Percentiles rank a stretch among this genome's conserved stretches.
These are phyloP conservation scores for Todus mexicanus DNA, from an alignment of 2,797 vertebrate species.

Conservation along the genomic window DNA sequence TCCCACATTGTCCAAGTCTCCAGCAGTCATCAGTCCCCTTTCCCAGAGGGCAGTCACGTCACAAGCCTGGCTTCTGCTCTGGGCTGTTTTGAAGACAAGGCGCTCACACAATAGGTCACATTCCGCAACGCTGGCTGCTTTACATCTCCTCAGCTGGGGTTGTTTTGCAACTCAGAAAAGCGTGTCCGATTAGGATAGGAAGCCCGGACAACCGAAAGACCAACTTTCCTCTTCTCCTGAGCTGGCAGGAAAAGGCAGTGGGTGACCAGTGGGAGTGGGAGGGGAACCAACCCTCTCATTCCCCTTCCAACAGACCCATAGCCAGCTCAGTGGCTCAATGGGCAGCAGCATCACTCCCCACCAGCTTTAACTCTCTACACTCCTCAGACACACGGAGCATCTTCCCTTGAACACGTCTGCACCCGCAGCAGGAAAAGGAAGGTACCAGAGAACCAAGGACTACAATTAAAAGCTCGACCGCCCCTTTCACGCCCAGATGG, in stretches of 20 bases:
- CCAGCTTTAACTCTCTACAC: background rate
- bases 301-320: background rate
- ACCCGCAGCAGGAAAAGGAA: background rate
- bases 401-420: background rate
- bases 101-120: background rate
- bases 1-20: background rate
- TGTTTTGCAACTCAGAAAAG: background rate
- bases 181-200: accelerated
- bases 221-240: background rate
- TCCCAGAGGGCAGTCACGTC: background rate
- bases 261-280: background rate
- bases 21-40: background rate
- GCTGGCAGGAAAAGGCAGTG: background rate
- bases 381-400: background rate
- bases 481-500: slow-evolving; percentile 23
- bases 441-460: background rate
- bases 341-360: background rate
- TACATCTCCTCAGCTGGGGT: background rate
- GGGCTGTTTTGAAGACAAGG: background rate
- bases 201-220: background rate
- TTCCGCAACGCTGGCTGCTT: background rate
- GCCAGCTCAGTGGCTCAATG: background rate
- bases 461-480: background rate
- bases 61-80: background rate
- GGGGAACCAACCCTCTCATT: background rate